Evolutionary conservation across 1,140 invertebrate genomes (phyloP).

Genomic region (Formica exsecta): DNA sequence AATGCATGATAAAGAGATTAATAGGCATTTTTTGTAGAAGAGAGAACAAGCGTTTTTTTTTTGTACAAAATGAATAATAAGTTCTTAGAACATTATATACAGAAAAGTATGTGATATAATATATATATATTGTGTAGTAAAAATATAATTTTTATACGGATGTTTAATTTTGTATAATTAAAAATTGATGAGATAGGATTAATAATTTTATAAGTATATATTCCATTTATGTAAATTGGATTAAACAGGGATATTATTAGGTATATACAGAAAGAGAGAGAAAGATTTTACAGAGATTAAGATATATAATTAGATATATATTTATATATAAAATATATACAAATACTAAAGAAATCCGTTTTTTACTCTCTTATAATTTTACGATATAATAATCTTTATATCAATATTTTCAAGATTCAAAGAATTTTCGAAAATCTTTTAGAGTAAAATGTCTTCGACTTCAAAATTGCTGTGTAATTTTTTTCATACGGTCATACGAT

Average conservation of each 20-base stretch:
- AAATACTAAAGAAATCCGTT: too few species aligned
- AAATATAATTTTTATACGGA: background rate
- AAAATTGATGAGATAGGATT: too few species aligned
- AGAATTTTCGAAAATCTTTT: too few species aligned
- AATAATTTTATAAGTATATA: too few species aligned
- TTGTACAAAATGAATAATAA: background rate
- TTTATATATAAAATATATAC: too few species aligned
- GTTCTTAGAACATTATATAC: background rate
- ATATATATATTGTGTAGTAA: background rate
- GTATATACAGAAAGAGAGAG: too few species aligned
- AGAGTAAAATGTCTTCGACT: background rate
- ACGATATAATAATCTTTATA: background rate
- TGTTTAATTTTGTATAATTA: too few species aligned
- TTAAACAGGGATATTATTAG: too few species aligned
- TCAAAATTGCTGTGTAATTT: background rate
- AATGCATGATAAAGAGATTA: background rate
- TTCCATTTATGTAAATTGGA: too few species aligned
- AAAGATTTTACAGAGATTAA: too few species aligned
- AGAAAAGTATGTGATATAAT: background rate
- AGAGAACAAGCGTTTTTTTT: background rate
- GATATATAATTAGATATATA: too few species aligned
- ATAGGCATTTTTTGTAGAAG: background rate
- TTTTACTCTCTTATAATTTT: too few species aligned
- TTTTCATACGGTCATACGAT: background rate
- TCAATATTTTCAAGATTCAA: background rate